Evolutionary conservation across 2,113 vertebrate genomes (phyloP).

Genomic region (Paradisaea rubra): DNA sequence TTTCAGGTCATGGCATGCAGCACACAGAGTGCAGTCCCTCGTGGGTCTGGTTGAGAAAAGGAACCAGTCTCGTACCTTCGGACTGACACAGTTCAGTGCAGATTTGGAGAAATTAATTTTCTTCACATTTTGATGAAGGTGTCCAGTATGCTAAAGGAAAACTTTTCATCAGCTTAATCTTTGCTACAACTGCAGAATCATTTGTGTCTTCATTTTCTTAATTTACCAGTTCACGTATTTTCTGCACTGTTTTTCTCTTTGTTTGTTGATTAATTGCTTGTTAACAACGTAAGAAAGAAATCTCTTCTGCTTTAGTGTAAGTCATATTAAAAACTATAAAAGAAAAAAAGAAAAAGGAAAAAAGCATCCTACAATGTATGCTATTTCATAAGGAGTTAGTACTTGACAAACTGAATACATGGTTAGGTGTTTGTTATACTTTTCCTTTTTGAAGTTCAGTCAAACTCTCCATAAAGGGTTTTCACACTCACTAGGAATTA

Average conservation of each 20-base stretch:
- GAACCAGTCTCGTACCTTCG: background rate
- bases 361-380: background rate
- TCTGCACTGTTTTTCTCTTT: background rate
- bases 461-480: background rate
- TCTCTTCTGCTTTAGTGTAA: background rate
- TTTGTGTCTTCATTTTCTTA: background rate
- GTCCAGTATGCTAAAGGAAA: background rate
- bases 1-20: rapidly evolving
- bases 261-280: background rate
- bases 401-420: background rate
- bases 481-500: background rate
- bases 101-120: background rate
- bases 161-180: background rate
- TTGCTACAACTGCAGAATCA: background rate
- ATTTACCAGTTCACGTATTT: background rate
- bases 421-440: background rate
- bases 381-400: background rate
- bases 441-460: slow-evolving; percentile 3
- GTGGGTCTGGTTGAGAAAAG: background rate
- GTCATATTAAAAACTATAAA: background rate
- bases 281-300: background rate
- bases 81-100: background rate
- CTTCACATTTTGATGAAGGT: background rate
- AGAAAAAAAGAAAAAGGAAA: no score
- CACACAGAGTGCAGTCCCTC: background rate